phyloP scores from a whole-genome alignment of 2,113 vertebrate species.

The Albula glossodonta region DNA sequence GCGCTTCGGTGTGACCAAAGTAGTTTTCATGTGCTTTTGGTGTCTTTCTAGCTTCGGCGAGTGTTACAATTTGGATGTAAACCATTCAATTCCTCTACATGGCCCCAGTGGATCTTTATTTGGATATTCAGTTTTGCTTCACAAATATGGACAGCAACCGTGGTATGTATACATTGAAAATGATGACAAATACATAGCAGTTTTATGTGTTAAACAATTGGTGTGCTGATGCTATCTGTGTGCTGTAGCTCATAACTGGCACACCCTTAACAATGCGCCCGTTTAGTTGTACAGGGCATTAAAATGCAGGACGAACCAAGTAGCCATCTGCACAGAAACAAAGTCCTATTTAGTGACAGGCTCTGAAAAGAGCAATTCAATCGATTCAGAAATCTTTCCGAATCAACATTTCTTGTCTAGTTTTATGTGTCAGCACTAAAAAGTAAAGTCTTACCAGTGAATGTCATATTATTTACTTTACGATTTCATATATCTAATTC shows the following conservation, averaged over 20 bases:
- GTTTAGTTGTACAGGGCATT: neutral
- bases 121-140: conserved; percentile 88
- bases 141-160: conserved; percentile 66
- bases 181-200: neutral
- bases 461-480: neutral
- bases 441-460: neutral
- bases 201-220: neutral
- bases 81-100: conserved; percentile 69
- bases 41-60: conserved; percentile 50
- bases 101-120: conserved; percentile 78
- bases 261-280: neutral
- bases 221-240: neutral
- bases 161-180: conserved; percentile 71
- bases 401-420: neutral
- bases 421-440: neutral
- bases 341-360: conserved; percentile 22
- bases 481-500: neutral
- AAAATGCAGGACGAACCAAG: neutral
- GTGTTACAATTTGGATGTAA: conserved; percentile 83
- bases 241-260: neutral
- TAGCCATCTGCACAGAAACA: conserved; percentile 17
- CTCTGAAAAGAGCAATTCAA: conserved; percentile 7
- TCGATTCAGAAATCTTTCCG: neutral
- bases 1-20: conserved; percentile 40
- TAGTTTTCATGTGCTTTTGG: conserved; percentile 43